Evolutionary conservation across 2,113 vertebrate species (phyloP).

Genomic region (Deroptyus accipitrinus): DNA sequence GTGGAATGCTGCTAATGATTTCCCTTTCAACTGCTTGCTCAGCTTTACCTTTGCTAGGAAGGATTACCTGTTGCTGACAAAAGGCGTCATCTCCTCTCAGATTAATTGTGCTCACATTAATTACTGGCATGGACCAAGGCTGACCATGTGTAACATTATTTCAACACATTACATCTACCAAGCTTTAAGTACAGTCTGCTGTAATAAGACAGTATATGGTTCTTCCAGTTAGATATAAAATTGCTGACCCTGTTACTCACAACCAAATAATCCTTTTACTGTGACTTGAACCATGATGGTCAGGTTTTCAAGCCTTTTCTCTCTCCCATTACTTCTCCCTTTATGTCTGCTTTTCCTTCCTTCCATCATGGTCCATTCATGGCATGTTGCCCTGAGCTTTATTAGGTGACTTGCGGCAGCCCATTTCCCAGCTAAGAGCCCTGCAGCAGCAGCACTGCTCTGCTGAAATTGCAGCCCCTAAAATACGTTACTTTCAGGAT

Average conservation of each 20-base stretch:
- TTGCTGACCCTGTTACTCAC: not conserved
- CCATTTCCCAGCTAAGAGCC: constrained; percentile 3
- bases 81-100: constrained; percentile 1
- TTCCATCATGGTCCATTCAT: not conserved
- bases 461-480: not conserved
- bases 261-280: constrained; percentile 7
- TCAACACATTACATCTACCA: not conserved
- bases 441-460: not conserved
- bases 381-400: not conserved
- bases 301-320: not conserved
- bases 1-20: not conserved
- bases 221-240: not conserved
- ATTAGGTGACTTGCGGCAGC: not conserved
- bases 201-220: not conserved
- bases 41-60: constrained; percentile 11
- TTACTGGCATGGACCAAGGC: not conserved
- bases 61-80: constrained; percentile 22
- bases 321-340: not conserved
- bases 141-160: not conserved
- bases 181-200: not conserved
- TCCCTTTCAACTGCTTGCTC: constrained; percentile 28
- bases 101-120: constrained; percentile 11
- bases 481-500: not conserved
- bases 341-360: not conserved
- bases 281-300: not conserved